phyloP scores from a whole-genome alignment of 2,888 invertebrate genomes.

The Drosophila macrospina region DNA sequence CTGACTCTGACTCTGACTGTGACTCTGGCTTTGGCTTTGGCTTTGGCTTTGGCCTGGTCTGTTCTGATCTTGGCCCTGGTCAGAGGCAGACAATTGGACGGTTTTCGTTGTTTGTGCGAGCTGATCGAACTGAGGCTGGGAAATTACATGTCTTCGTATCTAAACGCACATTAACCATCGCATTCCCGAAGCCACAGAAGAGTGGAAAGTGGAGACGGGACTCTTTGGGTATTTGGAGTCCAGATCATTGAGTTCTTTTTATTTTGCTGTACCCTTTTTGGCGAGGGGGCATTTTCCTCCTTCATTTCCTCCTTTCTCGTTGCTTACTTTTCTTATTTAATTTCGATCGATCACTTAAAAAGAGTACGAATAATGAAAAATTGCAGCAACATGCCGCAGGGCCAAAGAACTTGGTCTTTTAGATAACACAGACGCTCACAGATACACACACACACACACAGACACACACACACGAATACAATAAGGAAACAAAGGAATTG shows the following conservation, averaged over 20 bases:
- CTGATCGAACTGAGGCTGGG: conserved; percentile 63
- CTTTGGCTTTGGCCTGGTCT: conserved; percentile 5
- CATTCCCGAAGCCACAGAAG: conserved; percentile 54
- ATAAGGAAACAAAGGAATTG: conserved; percentile 25
- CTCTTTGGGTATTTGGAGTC: conserved; percentile 5
- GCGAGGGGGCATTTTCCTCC: conserved; percentile 50
- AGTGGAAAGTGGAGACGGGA: background rate
- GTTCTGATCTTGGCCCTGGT: conserved; percentile 16
- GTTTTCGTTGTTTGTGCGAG: conserved; percentile 1
- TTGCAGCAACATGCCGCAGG: conserved; percentile 70
- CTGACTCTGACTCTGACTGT: background rate
- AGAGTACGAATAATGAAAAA: conserved; percentile 77
- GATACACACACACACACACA: conserved; percentile 15
- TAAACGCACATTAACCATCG: conserved; percentile 81
- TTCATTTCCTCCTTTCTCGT: conserved; percentile 31
- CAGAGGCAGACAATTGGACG: conserved; percentile 38
- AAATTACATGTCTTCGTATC: conserved; percentile 80
- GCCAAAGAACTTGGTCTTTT: conserved; percentile 51
- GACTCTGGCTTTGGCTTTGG: background rate
- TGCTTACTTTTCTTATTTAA: conserved; percentile 78
- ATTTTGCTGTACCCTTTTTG: background rate
- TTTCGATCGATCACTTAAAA: conserved; percentile 79
- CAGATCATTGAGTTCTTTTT: conserved; percentile 1
- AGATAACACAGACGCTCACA: conserved; percentile 46
- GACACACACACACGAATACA: background rate